Evolutionary conservation across 1,140 invertebrate genomes (phyloP), one percentile per base, ranked within the genome.

Genomic region (Formica exsecta): DNA sequence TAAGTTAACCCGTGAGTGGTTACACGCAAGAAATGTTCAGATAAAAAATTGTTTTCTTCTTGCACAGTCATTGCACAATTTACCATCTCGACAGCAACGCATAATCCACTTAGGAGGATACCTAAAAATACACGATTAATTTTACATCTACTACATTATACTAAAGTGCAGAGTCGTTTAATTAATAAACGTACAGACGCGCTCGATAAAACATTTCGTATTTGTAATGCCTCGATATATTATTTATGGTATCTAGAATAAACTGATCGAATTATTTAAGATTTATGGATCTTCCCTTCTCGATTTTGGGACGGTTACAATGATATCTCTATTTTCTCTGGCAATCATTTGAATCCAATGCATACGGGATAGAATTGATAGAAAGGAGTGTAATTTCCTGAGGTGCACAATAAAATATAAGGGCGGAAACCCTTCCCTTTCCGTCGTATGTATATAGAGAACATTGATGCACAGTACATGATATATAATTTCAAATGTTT

Each of bases 381-480:
- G 77, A 90, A 89, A 89, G 88, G 77, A 87, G 85, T 61, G 74
- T 90, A 89, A 90, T 90, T 90, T 90, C 89, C 89, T 90, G 89
- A 73, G 44, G 54, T 61, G 41, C 66, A 59, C 65, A 61, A 64
- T 71, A 85, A 87, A 89, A 90, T 87, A 90, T 73, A 85, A 84
- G 65, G 65, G 29, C 66, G 51, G 87, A 84, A 87, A 76, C 61
- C 48, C 48, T 19, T 70, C 65, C 65, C 85, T 87, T 87, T 79
- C 73, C 74, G 77, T 84, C 66, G 59, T 73, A 57, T 88, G 81
- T 89, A 70, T 64, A 89, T 41, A 89, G 76, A 38, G 13, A 62
- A 38, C 36, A 51, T 81, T 80, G 77, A 80, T 83, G 59, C 57
- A 48, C 51, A 19, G 25, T 29, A 29, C 25, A 29, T 29, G 25